phyloP scores from a whole-genome alignment of 2,888 invertebrate genomes.

The Chymomyza fuscimana region DNA sequence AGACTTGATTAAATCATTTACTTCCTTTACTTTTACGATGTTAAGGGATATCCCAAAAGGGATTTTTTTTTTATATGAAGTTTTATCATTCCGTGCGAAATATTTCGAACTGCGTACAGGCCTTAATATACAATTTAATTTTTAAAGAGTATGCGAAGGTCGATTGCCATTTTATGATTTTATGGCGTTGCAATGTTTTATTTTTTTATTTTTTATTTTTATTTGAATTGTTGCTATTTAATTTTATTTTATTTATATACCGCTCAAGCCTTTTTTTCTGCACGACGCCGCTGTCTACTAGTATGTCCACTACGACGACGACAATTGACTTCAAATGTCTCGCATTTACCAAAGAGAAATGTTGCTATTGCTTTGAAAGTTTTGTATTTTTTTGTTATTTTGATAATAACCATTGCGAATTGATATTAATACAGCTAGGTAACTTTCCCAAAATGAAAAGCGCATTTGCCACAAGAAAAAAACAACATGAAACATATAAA shows the following conservation, averaged over 20 bases:
- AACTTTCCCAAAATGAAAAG: constrained; percentile 70
- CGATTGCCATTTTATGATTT: background rate
- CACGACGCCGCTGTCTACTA: constrained; percentile 19
- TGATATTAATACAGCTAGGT: constrained; percentile 52
- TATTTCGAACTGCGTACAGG: too few relatives aligned
- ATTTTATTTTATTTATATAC: constrained; percentile 57
- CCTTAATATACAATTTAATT: too few relatives aligned
- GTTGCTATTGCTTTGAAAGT: constrained; percentile 60
- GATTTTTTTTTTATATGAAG: too few relatives aligned
- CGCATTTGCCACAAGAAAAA: constrained; percentile 30
- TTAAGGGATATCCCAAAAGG: too few relatives aligned
- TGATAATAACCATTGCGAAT: constrained; percentile 67
- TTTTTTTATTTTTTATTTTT: constrained; percentile 41
- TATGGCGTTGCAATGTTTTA: constrained; percentile 41
- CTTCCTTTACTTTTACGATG: too few relatives aligned
- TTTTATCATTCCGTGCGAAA: too few relatives aligned
- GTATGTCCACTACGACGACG: constrained; percentile 33
- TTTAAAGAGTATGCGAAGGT: background rate
- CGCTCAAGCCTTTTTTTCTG: constrained; percentile 53
- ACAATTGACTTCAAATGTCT: constrained; percentile 69
- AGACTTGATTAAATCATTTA: too few relatives aligned
- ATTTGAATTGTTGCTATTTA: constrained; percentile 66
- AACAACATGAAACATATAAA: constrained; percentile 24
- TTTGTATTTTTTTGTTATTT: constrained; percentile 56
- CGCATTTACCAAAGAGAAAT: constrained; percentile 59